Evolutionary conservation across 2,797 vertebrate species (phyloP).

Genomic region (Hyperoplus immaculatus): DNA sequence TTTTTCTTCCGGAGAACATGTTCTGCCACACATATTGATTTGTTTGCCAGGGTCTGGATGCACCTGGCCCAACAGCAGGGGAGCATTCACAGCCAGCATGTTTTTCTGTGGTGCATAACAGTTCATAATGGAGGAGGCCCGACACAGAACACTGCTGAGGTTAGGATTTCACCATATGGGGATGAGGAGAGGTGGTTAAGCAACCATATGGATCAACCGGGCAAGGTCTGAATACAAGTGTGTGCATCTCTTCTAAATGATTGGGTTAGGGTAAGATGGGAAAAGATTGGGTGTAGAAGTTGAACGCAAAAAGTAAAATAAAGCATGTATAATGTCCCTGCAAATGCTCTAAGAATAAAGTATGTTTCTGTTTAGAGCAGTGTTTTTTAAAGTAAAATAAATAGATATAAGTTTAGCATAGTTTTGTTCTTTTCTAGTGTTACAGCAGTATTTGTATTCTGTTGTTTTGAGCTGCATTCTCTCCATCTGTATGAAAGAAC

Average conservation of each 20-base stretch:
- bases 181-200: constrained; percentile 26
- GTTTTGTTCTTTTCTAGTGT: background rate
- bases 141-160: constrained; percentile 54
- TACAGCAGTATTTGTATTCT: background rate
- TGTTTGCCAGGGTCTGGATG: constrained; percentile 65
- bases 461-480: background rate
- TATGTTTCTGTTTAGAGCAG: background rate
- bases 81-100: constrained; percentile 68
- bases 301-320: background rate
- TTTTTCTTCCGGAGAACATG: constrained; percentile 42
- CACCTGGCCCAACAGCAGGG: constrained; percentile 79
- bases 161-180: constrained; percentile 53
- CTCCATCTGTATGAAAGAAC: background rate
- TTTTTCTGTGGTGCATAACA: constrained; percentile 48
- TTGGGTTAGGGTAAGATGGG: background rate
- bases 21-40: constrained; percentile 70
- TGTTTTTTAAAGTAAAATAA: background rate
- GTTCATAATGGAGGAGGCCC: constrained; percentile 56
- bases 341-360: background rate
- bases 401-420: too few species aligned
- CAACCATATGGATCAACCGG: constrained; percentile 50
- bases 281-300: background rate
- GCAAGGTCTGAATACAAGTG: constrained; percentile 13
- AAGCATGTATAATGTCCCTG: background rate
- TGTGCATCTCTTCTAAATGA: background rate